A percentile compares a stretch with the other conserved stretches of the same genome.
Conservation (phyloP, 2,113 vertebrate genomes). For the human (Homo sapiens) region GRCh38 chr1:232060501-232061000, state of each 20-base stretch:
- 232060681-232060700: background rate
- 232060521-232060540: background rate
- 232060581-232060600: background rate
- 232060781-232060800: background rate
- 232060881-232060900: background rate
- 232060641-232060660: background rate
- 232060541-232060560: background rate
- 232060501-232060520: background rate
- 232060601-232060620: background rate
- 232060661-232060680: background rate
- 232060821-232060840: background rate
- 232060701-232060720: slow-evolving; percentile 25
- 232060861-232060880: background rate
- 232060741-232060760: background rate
- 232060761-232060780: background rate
- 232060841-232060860: rapidly evolving
- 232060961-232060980: too few relatives aligned
- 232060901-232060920: rapidly evolving
- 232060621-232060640: background rate
- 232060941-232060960: too few relatives aligned
- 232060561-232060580: background rate
- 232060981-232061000: too few relatives aligned
- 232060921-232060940: background rate
- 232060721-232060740: background rate
- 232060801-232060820: background rate